These are phyloP conservation scores for Podocnemis expansa DNA, from an alignment of 2,113 vertebrate genomes.

Conservation along the genomic window DNA sequence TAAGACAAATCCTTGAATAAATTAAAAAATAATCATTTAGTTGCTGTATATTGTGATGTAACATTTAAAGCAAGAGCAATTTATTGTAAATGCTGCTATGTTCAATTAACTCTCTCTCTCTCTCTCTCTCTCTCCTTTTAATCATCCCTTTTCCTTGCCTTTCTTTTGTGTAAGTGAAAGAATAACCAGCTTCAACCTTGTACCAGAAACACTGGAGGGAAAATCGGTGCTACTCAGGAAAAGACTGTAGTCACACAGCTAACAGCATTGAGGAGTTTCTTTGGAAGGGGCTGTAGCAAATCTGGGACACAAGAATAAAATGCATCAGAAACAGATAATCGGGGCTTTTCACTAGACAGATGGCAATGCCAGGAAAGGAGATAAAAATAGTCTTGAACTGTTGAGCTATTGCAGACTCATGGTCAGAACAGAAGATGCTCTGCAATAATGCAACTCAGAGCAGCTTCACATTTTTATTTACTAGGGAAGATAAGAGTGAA, in stretches of 20 bases:
- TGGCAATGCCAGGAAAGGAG: constrained; percentile 5
- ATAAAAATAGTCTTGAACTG: constrained; percentile 14
- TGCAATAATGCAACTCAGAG: background rate
- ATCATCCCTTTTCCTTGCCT: background rate
- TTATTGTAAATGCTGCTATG: background rate
- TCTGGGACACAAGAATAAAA: background rate
- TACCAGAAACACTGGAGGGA: background rate
- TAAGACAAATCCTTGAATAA: background rate
- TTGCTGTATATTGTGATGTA: background rate
- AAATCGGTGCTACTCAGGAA: background rate
- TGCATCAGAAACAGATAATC: background rate
- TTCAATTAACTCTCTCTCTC: too few species aligned
- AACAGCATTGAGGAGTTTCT: background rate
- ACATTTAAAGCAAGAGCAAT: background rate
- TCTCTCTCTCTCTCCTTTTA: background rate
- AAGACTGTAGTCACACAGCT: background rate
- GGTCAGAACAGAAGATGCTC: background rate
- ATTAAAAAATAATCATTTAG: background rate
- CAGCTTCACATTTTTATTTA: background rate
- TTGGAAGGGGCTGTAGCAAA: background rate
- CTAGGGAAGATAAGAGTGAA: background rate
- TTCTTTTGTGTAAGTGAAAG: background rate
- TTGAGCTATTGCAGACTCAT: background rate
- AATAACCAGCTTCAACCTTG: background rate
- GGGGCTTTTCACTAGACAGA: background rate